phyloP scores from a whole-genome alignment of 2,888 invertebrate species.

The Cantharis lateralis region DNA sequence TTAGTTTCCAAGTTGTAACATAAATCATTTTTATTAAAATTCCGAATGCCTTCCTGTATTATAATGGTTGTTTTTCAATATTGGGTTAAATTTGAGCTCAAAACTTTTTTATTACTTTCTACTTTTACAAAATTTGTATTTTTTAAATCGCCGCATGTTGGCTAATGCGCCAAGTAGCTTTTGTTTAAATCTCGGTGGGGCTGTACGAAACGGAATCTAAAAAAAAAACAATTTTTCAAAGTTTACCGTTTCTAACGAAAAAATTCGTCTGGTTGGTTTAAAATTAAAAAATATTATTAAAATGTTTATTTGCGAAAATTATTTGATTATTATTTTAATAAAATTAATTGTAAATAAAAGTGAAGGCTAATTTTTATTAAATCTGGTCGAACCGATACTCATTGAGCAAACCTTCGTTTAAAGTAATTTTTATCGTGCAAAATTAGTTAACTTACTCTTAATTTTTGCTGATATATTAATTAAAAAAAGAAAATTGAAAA shows the following conservation, averaged over 20 bases:
- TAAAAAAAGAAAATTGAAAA: not conserved
- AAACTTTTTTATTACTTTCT: not conserved
- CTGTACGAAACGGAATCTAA: not conserved
- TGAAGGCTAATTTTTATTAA: not conserved
- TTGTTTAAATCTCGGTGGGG: not conserved
- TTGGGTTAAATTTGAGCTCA: not conserved
- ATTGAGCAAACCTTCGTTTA: not conserved
- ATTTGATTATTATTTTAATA: not conserved
- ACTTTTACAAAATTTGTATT: not conserved
- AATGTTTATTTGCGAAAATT: not conserved
- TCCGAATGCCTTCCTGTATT: not conserved
- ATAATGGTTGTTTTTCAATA: not conserved
- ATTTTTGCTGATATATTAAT: not conserved
- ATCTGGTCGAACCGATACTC: not conserved
- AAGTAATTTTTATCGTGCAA: not conserved
- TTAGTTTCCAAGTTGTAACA: not conserved
- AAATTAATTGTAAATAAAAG: not conserved
- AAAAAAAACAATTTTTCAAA: not conserved
- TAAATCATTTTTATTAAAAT: not conserved
- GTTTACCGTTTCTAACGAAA: not conserved
- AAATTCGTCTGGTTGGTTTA: not conserved
- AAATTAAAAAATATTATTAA: not conserved
- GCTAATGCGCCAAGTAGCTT: not conserved
- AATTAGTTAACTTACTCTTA: not conserved
- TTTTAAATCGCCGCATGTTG: not conserved